Evolutionary conservation across 2,888 invertebrate species (phyloP).

Genomic region (Tetrapedia diversipes): DNA sequence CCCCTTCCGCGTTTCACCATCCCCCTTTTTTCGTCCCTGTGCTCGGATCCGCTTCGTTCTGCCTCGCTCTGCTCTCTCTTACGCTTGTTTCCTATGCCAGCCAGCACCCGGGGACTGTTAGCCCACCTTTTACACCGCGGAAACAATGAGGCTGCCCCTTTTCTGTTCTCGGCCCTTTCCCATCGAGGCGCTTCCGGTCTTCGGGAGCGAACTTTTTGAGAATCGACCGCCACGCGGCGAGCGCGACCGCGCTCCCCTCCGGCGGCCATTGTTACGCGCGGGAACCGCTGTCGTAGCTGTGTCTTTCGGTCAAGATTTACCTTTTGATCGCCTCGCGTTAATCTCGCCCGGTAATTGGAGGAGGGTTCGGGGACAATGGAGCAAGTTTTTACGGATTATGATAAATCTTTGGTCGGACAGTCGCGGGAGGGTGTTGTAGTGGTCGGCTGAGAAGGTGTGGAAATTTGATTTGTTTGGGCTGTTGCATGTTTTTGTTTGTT

Average conservation of each 20-base stretch:
- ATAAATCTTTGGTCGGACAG: neutral
- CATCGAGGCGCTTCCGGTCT: constrained; percentile 72
- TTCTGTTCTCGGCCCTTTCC: constrained; percentile 63
- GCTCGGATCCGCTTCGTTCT: too few relatives aligned
- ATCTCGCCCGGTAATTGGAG: neutral
- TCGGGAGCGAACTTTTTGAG: constrained; percentile 69
- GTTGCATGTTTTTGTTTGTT: too few relatives aligned
- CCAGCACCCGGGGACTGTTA: constrained; percentile 56
- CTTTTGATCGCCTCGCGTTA: neutral
- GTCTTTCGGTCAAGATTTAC: neutral
- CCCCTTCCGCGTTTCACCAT: constrained; percentile 63
- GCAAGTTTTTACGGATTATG: neutral
- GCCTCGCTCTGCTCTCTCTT: too few relatives aligned
- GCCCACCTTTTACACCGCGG: constrained; percentile 72
- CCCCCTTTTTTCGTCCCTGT: constrained; percentile 42
- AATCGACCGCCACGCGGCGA: constrained; percentile 49
- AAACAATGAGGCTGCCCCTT: constrained; percentile 75
- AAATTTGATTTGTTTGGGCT: too few relatives aligned
- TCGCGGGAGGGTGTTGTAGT: too few relatives aligned
- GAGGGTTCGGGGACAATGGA: too few relatives aligned
- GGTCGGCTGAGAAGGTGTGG: too few relatives aligned
- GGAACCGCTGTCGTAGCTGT: neutral
- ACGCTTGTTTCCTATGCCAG: constrained; percentile 42
- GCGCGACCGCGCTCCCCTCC: neutral
- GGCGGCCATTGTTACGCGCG: neutral